Percentiles rank a stretch among this genome's conserved stretches.
These are phyloP conservation scores for Lipophrys pholis DNA, from an alignment of 2,113 vertebrate genomes.

Conservation along the genomic window DNA sequence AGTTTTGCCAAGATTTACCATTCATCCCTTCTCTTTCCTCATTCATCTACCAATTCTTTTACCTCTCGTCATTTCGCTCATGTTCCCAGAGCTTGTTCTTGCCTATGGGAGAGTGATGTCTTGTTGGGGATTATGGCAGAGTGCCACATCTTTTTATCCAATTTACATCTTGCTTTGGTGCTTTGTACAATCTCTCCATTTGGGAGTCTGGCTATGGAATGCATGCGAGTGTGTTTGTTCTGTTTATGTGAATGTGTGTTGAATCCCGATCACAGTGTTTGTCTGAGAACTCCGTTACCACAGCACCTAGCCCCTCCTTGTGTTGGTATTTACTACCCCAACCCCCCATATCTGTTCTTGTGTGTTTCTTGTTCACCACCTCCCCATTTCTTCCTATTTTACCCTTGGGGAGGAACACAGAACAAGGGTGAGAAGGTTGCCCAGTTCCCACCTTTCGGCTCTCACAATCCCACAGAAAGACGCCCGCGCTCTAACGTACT, in stretches of 20 bases:
- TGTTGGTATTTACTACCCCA: conserved; percentile 66
- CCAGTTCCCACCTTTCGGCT: conserved; percentile 81
- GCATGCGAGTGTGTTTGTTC: conserved; percentile 43
- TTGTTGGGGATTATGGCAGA: conserved; percentile 71
- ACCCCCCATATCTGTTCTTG: conserved; percentile 63
- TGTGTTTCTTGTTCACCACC: conserved; percentile 63
- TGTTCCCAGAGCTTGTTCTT: conserved; percentile 62
- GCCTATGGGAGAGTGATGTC: conserved; percentile 61
- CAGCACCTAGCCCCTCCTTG: conserved; percentile 56
- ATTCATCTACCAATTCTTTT: conserved; percentile 60
- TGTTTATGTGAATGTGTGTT: conserved; percentile 53
- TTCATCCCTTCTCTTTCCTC: conserved; percentile 49
- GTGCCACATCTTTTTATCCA: conserved; percentile 62
- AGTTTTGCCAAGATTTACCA: conserved; percentile 48
- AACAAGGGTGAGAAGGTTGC: conserved; percentile 83
- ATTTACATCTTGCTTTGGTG: conserved; percentile 60
- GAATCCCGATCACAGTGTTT: conserved; percentile 67
- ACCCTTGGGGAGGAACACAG: conserved; percentile 60
- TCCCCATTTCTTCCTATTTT: conserved; percentile 66
- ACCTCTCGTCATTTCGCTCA: conserved; percentile 60
- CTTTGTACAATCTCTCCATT: conserved; percentile 48
- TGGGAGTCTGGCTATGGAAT: conserved; percentile 46
- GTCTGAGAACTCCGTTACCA: conserved; percentile 65
- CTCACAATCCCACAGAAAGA: conserved; percentile 65
- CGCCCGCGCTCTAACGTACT: conserved; percentile 47